These are phyloP conservation scores for Drosophila fuyamai DNA, from an alignment of 1,140 invertebrate genomes.

Conservation along the genomic window DNA sequence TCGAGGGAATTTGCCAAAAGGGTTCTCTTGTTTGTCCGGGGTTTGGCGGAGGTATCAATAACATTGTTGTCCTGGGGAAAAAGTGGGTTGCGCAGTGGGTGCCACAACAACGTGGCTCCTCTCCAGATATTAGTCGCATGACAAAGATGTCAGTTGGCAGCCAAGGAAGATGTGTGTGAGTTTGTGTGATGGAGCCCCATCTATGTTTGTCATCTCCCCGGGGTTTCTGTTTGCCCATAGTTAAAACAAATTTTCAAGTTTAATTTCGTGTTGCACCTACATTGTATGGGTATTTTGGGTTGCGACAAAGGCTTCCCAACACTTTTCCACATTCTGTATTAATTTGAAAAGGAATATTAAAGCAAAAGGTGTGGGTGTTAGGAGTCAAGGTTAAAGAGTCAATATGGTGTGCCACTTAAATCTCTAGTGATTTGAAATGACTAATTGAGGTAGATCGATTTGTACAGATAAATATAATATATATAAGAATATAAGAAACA, in stretches of 20 bases:
- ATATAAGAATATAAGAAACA: no score
- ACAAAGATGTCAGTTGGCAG: conserved; percentile 58
- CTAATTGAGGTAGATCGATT: no score
- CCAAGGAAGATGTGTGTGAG: conserved; percentile 23
- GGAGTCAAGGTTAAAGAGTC: no score
- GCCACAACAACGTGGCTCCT: conserved; percentile 33
- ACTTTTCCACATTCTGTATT: not conserved
- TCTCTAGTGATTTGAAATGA: not conserved
- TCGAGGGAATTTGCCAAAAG: conserved; percentile 66
- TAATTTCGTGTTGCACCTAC: conserved; percentile 40
- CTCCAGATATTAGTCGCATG: conserved; percentile 56
- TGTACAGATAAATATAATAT: no score
- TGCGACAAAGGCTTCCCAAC: not conserved
- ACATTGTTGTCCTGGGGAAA: conserved; percentile 60
- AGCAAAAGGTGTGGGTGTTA: not conserved
- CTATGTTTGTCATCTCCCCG: conserved; percentile 9
- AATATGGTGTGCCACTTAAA: not conserved
- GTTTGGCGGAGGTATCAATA: conserved; percentile 75
- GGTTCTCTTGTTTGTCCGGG: conserved; percentile 64
- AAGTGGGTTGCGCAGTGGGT: conserved; percentile 3
- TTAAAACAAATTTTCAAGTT: conserved; percentile 66
- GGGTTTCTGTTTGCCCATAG: conserved; percentile 41
- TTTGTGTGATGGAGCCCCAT: conserved; percentile 29
- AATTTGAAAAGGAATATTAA: not conserved
- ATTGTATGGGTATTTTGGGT: conserved; percentile 1